Evolutionary conservation across 2,113 vertebrate genomes (phyloP), one percentile per base, ranked within the genome.

Genomic region (Eubucco bourcierii): DNA sequence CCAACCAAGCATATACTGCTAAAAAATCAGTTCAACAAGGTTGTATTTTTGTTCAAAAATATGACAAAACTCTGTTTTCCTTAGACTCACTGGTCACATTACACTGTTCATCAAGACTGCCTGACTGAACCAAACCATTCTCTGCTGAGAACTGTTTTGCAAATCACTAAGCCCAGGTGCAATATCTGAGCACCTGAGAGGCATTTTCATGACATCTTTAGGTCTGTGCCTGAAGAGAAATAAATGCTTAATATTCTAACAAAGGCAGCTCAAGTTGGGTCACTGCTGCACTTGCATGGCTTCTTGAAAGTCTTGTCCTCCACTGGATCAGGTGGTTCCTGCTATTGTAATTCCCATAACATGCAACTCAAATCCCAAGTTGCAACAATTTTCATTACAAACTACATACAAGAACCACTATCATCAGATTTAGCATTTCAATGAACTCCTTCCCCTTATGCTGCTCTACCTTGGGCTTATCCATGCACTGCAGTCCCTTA

Each of bases 381-480:
- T 65, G 20, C 18, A 70, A 39, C 3, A 55, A 5, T 65, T 59
- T 47, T 31, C 13, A 59, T 60, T 65, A 24, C 25, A 55, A 14
- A 5, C 14, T n/a, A n/a, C n/a, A n/a, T n/a, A n/a, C n/a, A n/a
- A 55, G 46, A 44, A 75, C 14, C 31, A 70, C 31, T 37, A 46
- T 8, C 7, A 10, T 52, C 0, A 3, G 6, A 21, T 80, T 46
- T 39, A 75, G 25, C 11, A 46, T 28, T 53, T 31, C 3, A 3
- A 21, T 5, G 9, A 64, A 47, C 11, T 64, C 20, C n/a, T 74
- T 47, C 29, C 28, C 33, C 18, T 64, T 10, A 12, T 27, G 15
- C 27, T 68, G 9, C 44, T 53, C 31, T 34, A 6, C 13, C 7
- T 58, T 74, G 29, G 50, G n/a, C 15, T 41, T 56, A 41, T 12